Percentiles rank a stretch among this genome's conserved stretches.
Evolutionary conservation across 1,140 invertebrate species (phyloP).

Genomic region (Drosophila repletoides): DNA sequence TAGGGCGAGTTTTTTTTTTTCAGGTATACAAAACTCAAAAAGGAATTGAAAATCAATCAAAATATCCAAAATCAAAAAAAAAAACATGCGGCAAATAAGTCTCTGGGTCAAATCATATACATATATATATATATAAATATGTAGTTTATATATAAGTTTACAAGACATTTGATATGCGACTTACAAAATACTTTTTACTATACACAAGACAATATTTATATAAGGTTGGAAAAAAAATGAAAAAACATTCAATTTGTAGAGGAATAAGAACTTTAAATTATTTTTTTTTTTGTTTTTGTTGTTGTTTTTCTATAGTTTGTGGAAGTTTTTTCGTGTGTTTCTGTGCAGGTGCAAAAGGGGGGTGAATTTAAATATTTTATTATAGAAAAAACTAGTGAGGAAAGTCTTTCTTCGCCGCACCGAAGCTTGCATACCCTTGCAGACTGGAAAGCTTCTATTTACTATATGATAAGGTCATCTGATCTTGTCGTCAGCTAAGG

Average conservation of each 20-base stretch:
- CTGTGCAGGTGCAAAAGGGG: slow-evolving; percentile 43
- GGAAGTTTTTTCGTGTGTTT: no score
- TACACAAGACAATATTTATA: slow-evolving; percentile 32
- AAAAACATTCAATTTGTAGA: slow-evolving; percentile 37
- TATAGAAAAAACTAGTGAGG: no score
- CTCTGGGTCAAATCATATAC: slow-evolving; percentile 11
- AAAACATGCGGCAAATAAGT: slow-evolving; percentile 28
- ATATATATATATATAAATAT: slow-evolving; percentile 15
- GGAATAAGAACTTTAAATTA: slow-evolving; percentile 18
- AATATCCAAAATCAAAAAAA: slow-evolving; percentile 11
- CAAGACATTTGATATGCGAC: slow-evolving; percentile 13
- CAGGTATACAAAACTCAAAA: slow-evolving; percentile 45
- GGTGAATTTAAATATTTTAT: slow-evolving; percentile 33
- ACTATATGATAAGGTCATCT: no score
- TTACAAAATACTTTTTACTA: slow-evolving; percentile 30
- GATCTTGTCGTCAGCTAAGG: no score
- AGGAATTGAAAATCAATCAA: slow-evolving; percentile 28
- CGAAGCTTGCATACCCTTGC: no score
- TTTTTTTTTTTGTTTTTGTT: slow-evolving; percentile 3
- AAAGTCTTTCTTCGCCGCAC: no score
- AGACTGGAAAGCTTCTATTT: no score
- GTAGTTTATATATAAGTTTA: no score
- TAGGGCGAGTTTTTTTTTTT: slow-evolving; percentile 30
- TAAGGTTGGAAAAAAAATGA: slow-evolving; percentile 15
- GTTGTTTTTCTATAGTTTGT: not conserved